Evolutionary conservation across 23 tunicate species (phyloP).

Genomic region (Diplosoma virens): DNA sequence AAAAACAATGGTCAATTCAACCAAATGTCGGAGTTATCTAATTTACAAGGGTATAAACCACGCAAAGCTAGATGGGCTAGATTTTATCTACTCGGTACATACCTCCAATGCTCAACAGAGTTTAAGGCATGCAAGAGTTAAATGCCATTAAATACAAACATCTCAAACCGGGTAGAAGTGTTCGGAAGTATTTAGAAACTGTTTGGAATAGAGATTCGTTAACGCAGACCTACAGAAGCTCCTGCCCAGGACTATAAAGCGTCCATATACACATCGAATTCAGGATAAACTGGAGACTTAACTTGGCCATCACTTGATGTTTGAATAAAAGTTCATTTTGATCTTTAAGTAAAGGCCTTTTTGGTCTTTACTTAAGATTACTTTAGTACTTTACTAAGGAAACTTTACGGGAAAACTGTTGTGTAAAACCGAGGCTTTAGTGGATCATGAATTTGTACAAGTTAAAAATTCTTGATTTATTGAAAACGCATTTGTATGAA

Average conservation of each 20-base stretch:
- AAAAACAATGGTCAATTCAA: neutral
- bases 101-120: neutral
- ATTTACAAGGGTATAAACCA: neutral
- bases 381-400: too few relatives aligned
- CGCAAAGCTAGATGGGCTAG: neutral
- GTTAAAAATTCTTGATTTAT: too few relatives aligned
- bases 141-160: neutral
- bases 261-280: neutral
- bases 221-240: neutral
- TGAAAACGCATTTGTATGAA: too few relatives aligned
- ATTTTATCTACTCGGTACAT: neutral
- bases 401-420: too few relatives aligned
- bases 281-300: neutral
- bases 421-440: too few relatives aligned
- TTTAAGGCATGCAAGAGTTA: neutral
- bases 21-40: neutral
- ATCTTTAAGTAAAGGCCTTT: too few relatives aligned
- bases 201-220: too few relatives aligned
- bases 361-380: too few relatives aligned
- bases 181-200: too few relatives aligned
- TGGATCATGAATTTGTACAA: too few relatives aligned
- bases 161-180: neutral
- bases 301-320: too few relatives aligned
- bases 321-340: too few relatives aligned
- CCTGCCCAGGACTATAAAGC: neutral